Evolutionary conservation across 1,140 invertebrate species (phyloP), one percentile per base, ranked within the genome.

Genomic region (Drosophila ficusphila): DNA sequence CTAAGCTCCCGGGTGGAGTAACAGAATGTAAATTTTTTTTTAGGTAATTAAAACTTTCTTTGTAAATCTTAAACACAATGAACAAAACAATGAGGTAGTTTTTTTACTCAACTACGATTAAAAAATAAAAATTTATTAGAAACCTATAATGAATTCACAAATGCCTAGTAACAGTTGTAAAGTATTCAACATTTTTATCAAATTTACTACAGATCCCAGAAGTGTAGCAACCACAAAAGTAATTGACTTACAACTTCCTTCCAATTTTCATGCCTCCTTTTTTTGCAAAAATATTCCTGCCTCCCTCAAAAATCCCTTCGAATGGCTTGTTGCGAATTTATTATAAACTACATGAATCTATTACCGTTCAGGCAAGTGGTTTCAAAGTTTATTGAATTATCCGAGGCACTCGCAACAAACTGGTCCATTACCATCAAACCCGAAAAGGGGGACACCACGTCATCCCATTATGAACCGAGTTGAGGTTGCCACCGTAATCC

Each of bases 311-410:
- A 61, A 31, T n/a, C 21, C 0, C 1, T 14, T 14, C 3, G 39
- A 62, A 42, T 36, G 53, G 11, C 4, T 23, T 52, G 16, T 49
- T 3, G 14, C 48, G n/a, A 65, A 31, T 65, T 23, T 62, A 31
- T 65, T 25, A 16, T 29, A 25, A 65, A 65, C 34, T 31, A 49
- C 11, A 39, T 41, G 60, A 65, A 49, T 65, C 42, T 65, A 51
- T 67, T 65, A 67, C 27, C 34, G 25, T 18, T 41, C 34, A 34
- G 25, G n/a, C 25, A 33, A 67, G 29, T 51, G 62, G 60, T 29
- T 49, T 65, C n/a, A 16, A 12, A 51, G 60, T 31, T 67, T 39
- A 67, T 67, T 67, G 34, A 67, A 67, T 51, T 65, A 65, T 47
- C 8, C n/a, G 16, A 23, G 27, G 14, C 27, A 65, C 62, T 52